Conservation (phyloP, 2,113 vertebrate genomes). For the Petroica traversi region DNA sequence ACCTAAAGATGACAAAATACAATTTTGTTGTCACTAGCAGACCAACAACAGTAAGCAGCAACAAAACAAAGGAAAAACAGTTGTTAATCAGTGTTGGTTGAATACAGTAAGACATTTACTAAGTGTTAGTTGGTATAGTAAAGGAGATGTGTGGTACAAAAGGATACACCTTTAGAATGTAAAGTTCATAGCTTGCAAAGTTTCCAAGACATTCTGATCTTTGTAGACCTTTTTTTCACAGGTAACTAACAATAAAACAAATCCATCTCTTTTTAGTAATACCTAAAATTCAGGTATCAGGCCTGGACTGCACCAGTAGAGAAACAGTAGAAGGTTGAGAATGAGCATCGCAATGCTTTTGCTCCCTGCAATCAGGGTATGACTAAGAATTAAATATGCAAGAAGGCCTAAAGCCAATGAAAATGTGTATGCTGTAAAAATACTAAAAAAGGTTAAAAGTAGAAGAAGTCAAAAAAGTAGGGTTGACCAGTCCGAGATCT, state of each 20-base stretch:
- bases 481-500: not conserved
- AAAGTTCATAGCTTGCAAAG: not conserved
- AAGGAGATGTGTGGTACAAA: not conserved
- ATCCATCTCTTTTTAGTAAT: not conserved
- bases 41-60: not conserved
- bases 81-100: not conserved
- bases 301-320: not conserved
- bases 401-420: not conserved
- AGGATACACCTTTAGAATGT: not conserved
- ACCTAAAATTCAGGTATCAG: not conserved
- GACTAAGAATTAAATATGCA: not conserved
- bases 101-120: not conserved
- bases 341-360: not conserved
- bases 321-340: not conserved
- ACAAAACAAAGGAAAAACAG: not conserved
- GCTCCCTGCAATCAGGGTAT: not conserved
- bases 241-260: not conserved
- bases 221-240: not conserved
- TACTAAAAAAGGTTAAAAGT: not conserved
- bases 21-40: not conserved
- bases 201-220: not conserved
- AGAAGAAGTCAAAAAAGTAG: not conserved
- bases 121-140: not conserved
- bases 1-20: constrained; percentile 74
- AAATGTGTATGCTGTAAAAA: not conserved